Conservation (phyloP, 2,888 invertebrate species). For the Hydropsyche betteni region DNA sequence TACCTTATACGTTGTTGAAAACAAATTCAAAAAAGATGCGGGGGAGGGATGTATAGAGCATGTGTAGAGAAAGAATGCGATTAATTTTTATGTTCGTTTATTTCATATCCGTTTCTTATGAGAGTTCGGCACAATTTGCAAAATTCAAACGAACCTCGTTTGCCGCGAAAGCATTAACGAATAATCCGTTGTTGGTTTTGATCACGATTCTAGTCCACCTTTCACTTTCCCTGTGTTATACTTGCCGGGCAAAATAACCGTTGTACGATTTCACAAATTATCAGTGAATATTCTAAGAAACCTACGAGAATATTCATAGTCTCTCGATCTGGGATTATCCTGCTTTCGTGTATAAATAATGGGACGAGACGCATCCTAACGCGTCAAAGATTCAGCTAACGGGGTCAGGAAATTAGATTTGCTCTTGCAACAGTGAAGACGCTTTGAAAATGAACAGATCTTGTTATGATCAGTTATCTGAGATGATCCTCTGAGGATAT, state of each 20-base stretch:
- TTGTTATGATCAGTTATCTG: slow-evolving; percentile 31
- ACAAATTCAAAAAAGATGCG: no score
- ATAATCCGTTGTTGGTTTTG: slow-evolving; percentile 2
- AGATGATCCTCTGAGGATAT: slow-evolving; percentile 19
- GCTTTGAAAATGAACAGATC: slow-evolving; percentile 25
- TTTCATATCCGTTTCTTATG: neutral
- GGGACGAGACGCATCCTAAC: neutral
- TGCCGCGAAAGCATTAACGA: slow-evolving; percentile 15
- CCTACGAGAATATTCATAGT: neutral
- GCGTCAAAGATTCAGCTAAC: slow-evolving; percentile 11
- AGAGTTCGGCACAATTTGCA: neutral
- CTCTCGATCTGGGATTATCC: neutral
- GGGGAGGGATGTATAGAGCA: no score
- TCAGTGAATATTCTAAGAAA: no score
- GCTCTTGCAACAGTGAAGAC: neutral
- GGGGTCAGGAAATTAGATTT: slow-evolving; percentile 35
- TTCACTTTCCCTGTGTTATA: neutral
- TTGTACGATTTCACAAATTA: no score
- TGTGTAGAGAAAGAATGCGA: no score
- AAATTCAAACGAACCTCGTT: neutral
- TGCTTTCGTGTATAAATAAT: no score
- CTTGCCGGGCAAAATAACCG: no score
- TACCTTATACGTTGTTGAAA: neutral
- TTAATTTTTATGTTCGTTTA: neutral
- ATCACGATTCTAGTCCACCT: slow-evolving; percentile 4